phyloP scores from a whole-genome alignment of 2,797 vertebrate genomes.

The Pseudochromis fuscus region DNA sequence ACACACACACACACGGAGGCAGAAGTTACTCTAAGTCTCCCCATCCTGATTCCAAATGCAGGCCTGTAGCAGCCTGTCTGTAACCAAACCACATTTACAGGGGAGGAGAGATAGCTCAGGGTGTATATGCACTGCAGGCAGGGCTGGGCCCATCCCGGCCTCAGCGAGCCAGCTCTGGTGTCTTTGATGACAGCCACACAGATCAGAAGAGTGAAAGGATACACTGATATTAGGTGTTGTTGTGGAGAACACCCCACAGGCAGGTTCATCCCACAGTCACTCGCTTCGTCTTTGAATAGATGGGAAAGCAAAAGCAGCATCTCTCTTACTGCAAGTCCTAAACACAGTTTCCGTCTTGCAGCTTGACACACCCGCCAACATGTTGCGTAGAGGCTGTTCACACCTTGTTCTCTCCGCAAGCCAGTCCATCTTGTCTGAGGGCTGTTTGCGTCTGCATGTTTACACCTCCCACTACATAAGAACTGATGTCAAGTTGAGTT shows the following conservation, averaged over 20 bases:
- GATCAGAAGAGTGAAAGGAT: slow-evolving; percentile 72
- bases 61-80: slow-evolving; percentile 77
- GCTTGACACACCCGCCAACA: slow-evolving; percentile 15
- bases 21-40: slow-evolving; percentile 33
- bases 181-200: slow-evolving; percentile 66
- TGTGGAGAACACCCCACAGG: slow-evolving; percentile 57
- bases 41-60: slow-evolving; percentile 53
- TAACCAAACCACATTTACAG: slow-evolving; percentile 65
- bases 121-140: slow-evolving; percentile 62
- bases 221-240: slow-evolving; percentile 65
- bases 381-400: slow-evolving; percentile 12
- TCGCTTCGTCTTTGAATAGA: no score
- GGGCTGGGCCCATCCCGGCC: slow-evolving; percentile 61
- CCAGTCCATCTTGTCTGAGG: slow-evolving; percentile 20
- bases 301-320: no score
- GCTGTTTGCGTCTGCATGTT: slow-evolving; percentile 42
- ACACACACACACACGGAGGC: slow-evolving; percentile 23
- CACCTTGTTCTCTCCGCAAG: slow-evolving; percentile 34
- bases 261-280: slow-evolving; percentile 46
- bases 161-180: slow-evolving; percentile 61
- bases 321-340: slow-evolving; percentile 37
- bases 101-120: slow-evolving; percentile 64
- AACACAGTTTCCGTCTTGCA: slow-evolving; percentile 59
- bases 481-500: slow-evolving; percentile 50
- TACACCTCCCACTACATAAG: slow-evolving; percentile 25